A percentile compares a stretch with the other conserved stretches of the same genome.
phyloP scores from a whole-genome alignment of 2,113 vertebrate genomes.

The Serilophus lunatus region DNA sequence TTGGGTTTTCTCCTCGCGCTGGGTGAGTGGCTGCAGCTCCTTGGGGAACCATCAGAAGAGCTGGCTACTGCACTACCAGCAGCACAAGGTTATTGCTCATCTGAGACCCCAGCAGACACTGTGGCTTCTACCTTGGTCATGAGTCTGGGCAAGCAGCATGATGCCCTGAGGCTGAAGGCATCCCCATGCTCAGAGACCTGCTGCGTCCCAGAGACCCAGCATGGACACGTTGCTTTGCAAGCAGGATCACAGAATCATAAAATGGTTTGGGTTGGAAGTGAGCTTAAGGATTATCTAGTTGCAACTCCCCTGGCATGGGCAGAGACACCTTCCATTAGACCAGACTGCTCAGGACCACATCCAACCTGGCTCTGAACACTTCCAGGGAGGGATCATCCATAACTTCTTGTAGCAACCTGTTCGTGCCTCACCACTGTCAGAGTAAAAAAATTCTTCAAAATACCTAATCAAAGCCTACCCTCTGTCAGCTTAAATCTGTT shows the following conservation, averaged over 20 bases:
- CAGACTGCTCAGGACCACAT: background rate
- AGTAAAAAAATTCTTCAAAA: background rate
- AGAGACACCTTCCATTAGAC: background rate
- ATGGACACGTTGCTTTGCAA: rapidly evolving
- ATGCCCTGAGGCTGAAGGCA: background rate
- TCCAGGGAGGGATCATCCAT: background rate
- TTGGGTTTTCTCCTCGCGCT: background rate
- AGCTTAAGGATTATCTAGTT: background rate
- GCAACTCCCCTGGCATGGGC: background rate
- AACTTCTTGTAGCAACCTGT: background rate
- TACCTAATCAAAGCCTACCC: background rate
- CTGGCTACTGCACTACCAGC: background rate
- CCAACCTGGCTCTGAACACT: background rate
- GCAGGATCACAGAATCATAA: background rate
- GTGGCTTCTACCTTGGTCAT: rapidly evolving
- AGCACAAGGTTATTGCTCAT: background rate
- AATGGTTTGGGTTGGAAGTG: background rate
- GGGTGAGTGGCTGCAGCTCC: background rate
- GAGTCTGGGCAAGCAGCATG: rapidly evolving
- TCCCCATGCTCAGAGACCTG: rapidly evolving
- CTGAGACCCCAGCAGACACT: background rate
- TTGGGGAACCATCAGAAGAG: background rate
- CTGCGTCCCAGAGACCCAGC: background rate
- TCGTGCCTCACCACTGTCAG: background rate
- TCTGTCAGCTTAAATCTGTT: background rate